phyloP scores from a whole-genome alignment of 2,797 vertebrate genomes.

The Chaunax sp. region DNA sequence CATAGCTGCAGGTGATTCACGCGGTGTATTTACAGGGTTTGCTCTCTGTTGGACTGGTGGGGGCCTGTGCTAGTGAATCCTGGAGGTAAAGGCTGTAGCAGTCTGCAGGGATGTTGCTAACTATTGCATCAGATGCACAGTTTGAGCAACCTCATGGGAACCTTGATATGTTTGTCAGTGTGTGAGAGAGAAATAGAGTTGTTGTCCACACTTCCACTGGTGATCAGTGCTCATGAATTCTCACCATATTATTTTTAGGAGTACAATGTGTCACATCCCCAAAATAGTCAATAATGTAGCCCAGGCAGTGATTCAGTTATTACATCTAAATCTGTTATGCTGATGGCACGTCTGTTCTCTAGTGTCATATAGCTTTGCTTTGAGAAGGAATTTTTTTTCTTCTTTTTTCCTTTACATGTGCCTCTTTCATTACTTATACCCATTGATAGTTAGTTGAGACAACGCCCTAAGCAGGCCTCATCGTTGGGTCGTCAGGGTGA shows the following conservation, averaged over 20 bases:
- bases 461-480: too few relatives aligned
- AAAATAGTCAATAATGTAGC: slow-evolving; percentile 75
- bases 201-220: slow-evolving; percentile 57
- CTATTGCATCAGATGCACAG: slow-evolving; percentile 82
- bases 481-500: too few relatives aligned
- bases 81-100: slow-evolving; percentile 55
- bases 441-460: too few relatives aligned
- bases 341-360: slow-evolving; percentile 46
- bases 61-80: slow-evolving; percentile 49
- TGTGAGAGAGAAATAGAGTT: slow-evolving; percentile 46
- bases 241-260: slow-evolving; percentile 73
- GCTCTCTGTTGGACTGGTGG: slow-evolving; percentile 31
- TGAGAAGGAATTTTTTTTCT: slow-evolving; percentile 17
- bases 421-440: too few relatives aligned
- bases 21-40: slow-evolving; percentile 35
- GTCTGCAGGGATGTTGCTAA: slow-evolving; percentile 78
- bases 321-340: slow-evolving; percentile 67
- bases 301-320: slow-evolving; percentile 65
- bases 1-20: slow-evolving; percentile 47
- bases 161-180: slow-evolving; percentile 6
- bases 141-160: slow-evolving; percentile 62
- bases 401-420: neutral
- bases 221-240: slow-evolving; percentile 63
- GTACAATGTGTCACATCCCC: slow-evolving; percentile 66
- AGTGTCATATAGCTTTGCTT: slow-evolving; percentile 15